Evolutionary conservation across 92 coral and sea anemone species (phyloP).

Genomic region (Palythoa grandiflora): DNA sequence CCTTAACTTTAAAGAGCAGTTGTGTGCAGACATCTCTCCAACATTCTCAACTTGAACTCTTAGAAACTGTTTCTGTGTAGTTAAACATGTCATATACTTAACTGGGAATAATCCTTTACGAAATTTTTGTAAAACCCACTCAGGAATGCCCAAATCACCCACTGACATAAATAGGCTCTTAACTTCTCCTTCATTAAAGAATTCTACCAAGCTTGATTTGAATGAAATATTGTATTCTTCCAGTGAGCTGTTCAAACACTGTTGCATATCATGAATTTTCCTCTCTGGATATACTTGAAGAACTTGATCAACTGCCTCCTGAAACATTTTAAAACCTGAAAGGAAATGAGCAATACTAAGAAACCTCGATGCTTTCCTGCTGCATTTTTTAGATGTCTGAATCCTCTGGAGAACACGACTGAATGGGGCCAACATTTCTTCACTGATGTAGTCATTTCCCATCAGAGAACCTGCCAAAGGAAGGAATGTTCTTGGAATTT

Average conservation of each 20-base stretch:
- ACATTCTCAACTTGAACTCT: conserved; percentile 74
- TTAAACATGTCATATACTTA: conserved; percentile 57
- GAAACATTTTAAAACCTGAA: conserved; percentile 43
- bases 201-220: conserved; percentile 55
- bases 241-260: conserved; percentile 68
- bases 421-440: conserved; percentile 63
- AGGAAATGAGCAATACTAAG: conserved; percentile 68
- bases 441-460: conserved; percentile 87
- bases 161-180: conserved; percentile 54
- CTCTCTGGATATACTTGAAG: conserved; percentile 40
- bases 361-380: conserved; percentile 51
- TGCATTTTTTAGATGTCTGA: conserved; percentile 37
- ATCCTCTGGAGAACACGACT: conserved; percentile 51
- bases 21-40: conserved; percentile 38
- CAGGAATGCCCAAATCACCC: conserved; percentile 50
- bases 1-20: background rate
- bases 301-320: conserved; percentile 60
- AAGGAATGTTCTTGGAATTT: conserved; percentile 59
- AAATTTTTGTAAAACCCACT: conserved; percentile 66
- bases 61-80: conserved; percentile 62
- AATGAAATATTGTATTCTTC: conserved; percentile 66
- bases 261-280: conserved; percentile 20
- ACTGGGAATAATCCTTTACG: conserved; percentile 76
- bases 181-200: conserved; percentile 58
- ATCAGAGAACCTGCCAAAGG: conserved; percentile 89